These are phyloP conservation scores for Cotesia vestalis DNA, from an alignment of 1,140 invertebrate genomes.

Conservation along the genomic window DNA sequence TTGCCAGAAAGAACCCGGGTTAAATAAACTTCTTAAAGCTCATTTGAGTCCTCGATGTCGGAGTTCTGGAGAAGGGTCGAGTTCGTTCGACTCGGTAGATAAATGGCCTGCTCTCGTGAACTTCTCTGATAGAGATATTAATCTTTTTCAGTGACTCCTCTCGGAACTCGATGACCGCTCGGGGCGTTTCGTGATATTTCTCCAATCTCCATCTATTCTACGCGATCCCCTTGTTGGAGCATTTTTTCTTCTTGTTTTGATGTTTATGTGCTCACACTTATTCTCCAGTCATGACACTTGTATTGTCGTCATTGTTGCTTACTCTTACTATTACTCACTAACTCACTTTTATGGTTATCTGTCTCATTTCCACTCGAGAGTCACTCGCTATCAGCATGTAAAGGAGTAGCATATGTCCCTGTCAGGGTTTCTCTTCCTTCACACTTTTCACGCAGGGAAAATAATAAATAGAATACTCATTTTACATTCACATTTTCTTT, in stretches of 20 bases:
- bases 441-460: no score
- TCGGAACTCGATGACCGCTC: conserved; percentile 20
- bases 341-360: background rate
- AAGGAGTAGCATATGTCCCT: conserved; percentile 54
- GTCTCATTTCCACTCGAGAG: background rate
- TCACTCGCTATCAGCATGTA: conserved; percentile 43
- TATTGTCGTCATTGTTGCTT: background rate
- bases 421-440: conserved; percentile 39
- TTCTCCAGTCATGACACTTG: background rate
- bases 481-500: no score
- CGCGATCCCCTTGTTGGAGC: background rate
- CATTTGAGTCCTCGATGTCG: conserved; percentile 7
- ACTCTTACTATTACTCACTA: background rate
- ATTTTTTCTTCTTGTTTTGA: conserved; percentile 1
- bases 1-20: conserved; percentile 26
- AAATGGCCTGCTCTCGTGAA: conserved; percentile 56
- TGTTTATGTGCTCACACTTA: conserved; percentile 18
- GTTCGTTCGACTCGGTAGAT: conserved; percentile 46
- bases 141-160: conserved; percentile 51
- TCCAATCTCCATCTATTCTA: conserved; percentile 2
- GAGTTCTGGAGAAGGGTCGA: conserved; percentile 23
- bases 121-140: conserved; percentile 60
- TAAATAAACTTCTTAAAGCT: conserved; percentile 52
- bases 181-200: conserved; percentile 21
- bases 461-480: no score